phyloP scores from a whole-genome alignment of 2,797 vertebrate species.

The Eidolon dupreanum region DNA sequence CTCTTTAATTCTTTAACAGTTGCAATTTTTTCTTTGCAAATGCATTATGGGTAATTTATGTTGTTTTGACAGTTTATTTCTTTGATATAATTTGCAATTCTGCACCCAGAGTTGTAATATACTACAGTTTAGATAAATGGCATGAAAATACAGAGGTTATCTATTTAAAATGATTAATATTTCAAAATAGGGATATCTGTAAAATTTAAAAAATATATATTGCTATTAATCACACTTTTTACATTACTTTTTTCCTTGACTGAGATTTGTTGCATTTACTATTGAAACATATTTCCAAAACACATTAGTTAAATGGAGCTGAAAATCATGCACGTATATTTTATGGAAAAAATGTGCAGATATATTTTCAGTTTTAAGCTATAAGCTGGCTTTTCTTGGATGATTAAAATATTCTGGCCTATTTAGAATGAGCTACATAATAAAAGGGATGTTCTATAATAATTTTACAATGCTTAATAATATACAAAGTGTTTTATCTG shows the following conservation, averaged over 20 bases:
- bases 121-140: constrained; percentile 57
- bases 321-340: constrained; percentile 85
- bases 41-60: constrained; percentile 68
- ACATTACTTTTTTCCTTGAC: constrained; percentile 75
- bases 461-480: constrained; percentile 82
- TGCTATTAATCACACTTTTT: constrained; percentile 77
- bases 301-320: constrained; percentile 85
- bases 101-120: constrained; percentile 63
- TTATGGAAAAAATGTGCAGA: constrained; percentile 81
- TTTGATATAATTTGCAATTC: constrained; percentile 72
- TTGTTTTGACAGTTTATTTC: constrained; percentile 75
- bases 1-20: constrained; percentile 61
- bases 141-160: constrained; percentile 70
- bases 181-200: constrained; percentile 74
- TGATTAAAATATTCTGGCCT: constrained; percentile 84
- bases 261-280: constrained; percentile 83
- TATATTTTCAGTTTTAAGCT: constrained; percentile 81
- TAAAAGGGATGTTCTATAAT: constrained; percentile 81
- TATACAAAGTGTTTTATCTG: constrained; percentile 72
- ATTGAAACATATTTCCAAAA: constrained; percentile 84
- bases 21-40: constrained; percentile 62
- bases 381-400: constrained; percentile 81
- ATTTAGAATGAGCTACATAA: constrained; percentile 84
- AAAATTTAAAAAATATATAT: constrained; percentile 72
- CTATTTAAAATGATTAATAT: constrained; percentile 75